Conservation (phyloP, 2,888 invertebrate species). For the Cotesia congregata region DNA sequence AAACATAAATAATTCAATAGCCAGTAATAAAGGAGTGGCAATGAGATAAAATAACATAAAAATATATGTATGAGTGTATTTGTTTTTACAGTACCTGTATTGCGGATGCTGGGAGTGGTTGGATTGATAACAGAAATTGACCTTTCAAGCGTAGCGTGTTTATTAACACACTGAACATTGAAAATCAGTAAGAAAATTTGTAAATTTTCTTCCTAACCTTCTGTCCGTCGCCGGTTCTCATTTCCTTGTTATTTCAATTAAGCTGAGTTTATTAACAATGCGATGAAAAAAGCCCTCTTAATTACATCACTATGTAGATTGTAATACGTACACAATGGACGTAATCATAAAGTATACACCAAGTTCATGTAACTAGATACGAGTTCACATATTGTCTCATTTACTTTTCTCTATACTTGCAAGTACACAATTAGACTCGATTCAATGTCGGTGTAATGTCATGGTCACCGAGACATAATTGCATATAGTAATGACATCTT, state of each 20-base stretch:
- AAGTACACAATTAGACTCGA: slow-evolving; percentile 57
- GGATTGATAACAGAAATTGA: slow-evolving; percentile 28
- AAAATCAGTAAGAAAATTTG: background rate
- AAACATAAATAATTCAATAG: background rate
- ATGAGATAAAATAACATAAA: slow-evolving; percentile 20
- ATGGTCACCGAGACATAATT: slow-evolving; percentile 52
- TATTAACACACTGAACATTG: background rate
- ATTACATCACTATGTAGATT: background rate
- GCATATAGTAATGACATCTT: slow-evolving; percentile 30
- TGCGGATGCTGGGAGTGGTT: slow-evolving; percentile 38
- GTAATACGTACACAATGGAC: background rate
- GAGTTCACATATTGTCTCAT: background rate
- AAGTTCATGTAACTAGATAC: background rate
- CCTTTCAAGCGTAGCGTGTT: slow-evolving; percentile 2
- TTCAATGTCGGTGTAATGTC: slow-evolving; percentile 65
- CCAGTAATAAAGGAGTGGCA: background rate
- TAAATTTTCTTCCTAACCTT: background rate
- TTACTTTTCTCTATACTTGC: slow-evolving; percentile 10
- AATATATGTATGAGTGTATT: background rate
- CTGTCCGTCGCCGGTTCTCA: slow-evolving; percentile 19
- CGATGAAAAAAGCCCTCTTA: background rate
- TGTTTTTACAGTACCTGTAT: slow-evolving; percentile 13
- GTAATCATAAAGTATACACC: background rate
- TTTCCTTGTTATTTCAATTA: slow-evolving; percentile 25
- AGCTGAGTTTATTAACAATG: background rate